A percentile compares a stretch with the other conserved stretches of the same genome.
Conservation (phyloP, 1,140 invertebrate species). For the Conopomorpha cramerella region DNA sequence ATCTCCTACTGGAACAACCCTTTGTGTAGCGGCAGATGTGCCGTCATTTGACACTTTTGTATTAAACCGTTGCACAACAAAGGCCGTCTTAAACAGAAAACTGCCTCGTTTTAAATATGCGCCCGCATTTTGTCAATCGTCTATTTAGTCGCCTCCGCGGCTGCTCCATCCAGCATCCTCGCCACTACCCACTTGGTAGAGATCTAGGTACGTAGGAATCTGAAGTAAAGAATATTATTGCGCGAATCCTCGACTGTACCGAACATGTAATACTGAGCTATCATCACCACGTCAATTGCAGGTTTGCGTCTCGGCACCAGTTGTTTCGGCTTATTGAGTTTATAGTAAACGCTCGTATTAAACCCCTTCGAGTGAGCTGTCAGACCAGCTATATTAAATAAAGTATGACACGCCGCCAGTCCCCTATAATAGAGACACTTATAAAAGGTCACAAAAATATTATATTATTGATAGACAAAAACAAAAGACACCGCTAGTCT, state of each 20-base stretch:
- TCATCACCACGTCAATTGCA: constrained; percentile 50
- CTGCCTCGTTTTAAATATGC: constrained; percentile 45
- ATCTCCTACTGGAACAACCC: constrained; percentile 53
- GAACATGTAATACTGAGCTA: constrained; percentile 27
- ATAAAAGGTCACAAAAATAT: constrained; percentile 34
- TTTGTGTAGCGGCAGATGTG: constrained; percentile 53
- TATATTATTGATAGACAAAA: constrained; percentile 38
- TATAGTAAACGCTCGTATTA: constrained; percentile 56
- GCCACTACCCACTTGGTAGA: no score
- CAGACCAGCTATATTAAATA: constrained; percentile 47
- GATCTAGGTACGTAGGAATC: no score
- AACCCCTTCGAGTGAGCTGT: constrained; percentile 56
- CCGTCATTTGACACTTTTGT: constrained; percentile 61
- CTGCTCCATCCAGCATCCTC: no score
- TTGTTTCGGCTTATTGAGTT: constrained; percentile 57
- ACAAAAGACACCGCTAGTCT: constrained; percentile 30
- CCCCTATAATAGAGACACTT: constrained; percentile 6
- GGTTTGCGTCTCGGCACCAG: constrained; percentile 47
- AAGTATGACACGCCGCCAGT: constrained; percentile 22
- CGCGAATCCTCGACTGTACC: no score
- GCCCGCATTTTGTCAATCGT: constrained; percentile 55
- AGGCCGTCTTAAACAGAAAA: constrained; percentile 55
- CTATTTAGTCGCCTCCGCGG: no score
- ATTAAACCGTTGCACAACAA: constrained; percentile 61
- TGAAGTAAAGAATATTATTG: no score